Conservation (phyloP, 2,888 invertebrate genomes). For the Drosophila conformis region DNA sequence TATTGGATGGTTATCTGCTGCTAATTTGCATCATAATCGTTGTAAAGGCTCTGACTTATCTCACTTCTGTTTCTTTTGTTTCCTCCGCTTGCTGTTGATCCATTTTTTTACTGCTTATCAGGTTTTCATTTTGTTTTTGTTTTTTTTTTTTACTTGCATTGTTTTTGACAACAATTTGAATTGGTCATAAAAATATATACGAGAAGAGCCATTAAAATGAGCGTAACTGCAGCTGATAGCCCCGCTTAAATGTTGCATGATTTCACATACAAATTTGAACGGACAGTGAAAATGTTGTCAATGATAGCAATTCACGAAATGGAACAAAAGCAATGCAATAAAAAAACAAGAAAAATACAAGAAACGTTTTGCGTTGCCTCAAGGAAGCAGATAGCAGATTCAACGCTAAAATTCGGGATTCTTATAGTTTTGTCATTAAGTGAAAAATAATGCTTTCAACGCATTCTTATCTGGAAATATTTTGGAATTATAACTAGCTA, state of each 20-base stretch:
- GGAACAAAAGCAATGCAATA: neutral
- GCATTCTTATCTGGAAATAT: neutral
- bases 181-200: constrained; percentile 58
- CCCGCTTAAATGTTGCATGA: constrained; percentile 22
- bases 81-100: constrained; percentile 24
- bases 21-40: constrained; percentile 4
- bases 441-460: neutral
- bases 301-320: constrained; percentile 30
- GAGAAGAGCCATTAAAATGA: constrained; percentile 39
- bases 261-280: constrained; percentile 18
- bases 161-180: constrained; percentile 30
- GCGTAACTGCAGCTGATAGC: constrained; percentile 36
- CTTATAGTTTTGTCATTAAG: neutral
- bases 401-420: neutral
- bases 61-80: constrained; percentile 2
- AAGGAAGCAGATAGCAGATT: neutral
- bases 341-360: neutral
- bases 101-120: constrained; percentile 34
- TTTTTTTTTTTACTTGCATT: neutral
- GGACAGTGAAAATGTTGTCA: constrained; percentile 28
- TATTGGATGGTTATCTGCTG: neutral
- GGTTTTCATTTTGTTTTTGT: neutral
- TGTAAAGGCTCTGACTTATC: constrained; percentile 2
- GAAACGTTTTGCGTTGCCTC: neutral
- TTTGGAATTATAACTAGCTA: neutral